Base-by-base conservation (phyloP, 2,888 invertebrate genomes). In the Acanthosepion esculentum region DNA sequence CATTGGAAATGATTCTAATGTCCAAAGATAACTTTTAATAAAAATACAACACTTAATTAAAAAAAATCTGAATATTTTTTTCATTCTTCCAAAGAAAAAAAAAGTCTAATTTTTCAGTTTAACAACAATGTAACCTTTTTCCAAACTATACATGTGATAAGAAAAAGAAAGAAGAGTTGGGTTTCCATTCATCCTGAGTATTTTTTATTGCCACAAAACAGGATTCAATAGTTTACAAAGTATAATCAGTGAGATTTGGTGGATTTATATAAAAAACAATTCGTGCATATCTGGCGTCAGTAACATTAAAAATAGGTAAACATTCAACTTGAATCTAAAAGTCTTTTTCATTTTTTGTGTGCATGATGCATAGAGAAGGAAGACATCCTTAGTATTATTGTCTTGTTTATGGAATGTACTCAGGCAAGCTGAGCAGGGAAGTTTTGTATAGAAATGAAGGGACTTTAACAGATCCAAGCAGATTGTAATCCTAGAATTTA, bases 221-320 rank as follows among this genome's bases (percentile, higher is more conserved):
- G 78, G n/a, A n/a, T 78, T 78, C 15, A n/a, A 78, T 78, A n/a
- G 18, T n/a, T 78, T 78, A 78, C 78, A 78, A 78, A 78, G 78
- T 78, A 12, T n/a, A 78, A 78, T 78, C n/a, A 18, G 78, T 78
- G 78, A 78, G n/a, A 78, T 78, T 78, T 78, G n/a, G 78, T 78
- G 78, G n/a, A 12, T 78, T 78, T n/a, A n/a, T 78, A 78, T 78
- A 78, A 78, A 64, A 78, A 78, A 78, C n/a, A 78, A n/a, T 78
- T 78, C n/a, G 78, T 78, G 78, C 78, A 78, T n/a, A 78, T 78
- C 78, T 78, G 78, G n/a, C 78, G 4, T 78, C n/a, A n/a, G 78
- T 78, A n/a, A 78, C 78, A n/a, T 78, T 78, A n/a, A 78, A 78
- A n/a, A 78, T n/a, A 78, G 78, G 78, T n/a, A 78, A 78, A 78